A percentile compares a stretch with the other conserved stretches of the same genome.
These are phyloP conservation scores for Therioaphis trifolii DNA, from an alignment of 2,888 invertebrate species.

Conservation along the genomic window DNA sequence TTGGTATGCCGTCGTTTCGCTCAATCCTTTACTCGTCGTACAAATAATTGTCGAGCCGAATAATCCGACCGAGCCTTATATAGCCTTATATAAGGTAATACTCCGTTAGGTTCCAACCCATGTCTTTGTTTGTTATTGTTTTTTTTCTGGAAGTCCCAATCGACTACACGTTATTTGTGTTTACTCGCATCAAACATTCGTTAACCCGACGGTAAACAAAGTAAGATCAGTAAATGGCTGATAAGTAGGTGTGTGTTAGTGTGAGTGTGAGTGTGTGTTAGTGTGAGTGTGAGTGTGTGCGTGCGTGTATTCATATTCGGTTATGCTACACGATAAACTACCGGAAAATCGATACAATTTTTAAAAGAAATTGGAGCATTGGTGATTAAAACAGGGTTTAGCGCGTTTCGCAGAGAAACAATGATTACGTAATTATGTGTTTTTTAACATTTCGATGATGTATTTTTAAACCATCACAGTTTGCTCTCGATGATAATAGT, in stretches of 20 bases:
- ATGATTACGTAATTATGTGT: background rate
- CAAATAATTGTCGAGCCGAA: background rate
- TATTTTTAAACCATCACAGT: background rate
- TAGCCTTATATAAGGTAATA: too few relatives aligned
- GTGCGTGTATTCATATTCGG: slow-evolving; percentile 18
- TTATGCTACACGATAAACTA: background rate
- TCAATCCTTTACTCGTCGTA: background rate
- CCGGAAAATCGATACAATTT: background rate
- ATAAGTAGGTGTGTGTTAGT: background rate
- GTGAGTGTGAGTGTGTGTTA: too few relatives aligned
- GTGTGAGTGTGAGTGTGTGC: too few relatives aligned
- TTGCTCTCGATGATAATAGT: background rate
- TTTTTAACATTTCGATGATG: too few relatives aligned
- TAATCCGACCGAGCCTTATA: background rate
- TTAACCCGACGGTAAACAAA: background rate
- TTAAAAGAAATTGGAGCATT: background rate
- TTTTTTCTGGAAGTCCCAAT: background rate
- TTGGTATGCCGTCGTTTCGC: background rate
- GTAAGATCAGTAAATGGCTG: slow-evolving; percentile 7
- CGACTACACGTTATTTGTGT: too few relatives aligned
- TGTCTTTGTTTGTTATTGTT: background rate
- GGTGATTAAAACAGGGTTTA: background rate
- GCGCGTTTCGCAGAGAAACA: background rate
- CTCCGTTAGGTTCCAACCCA: background rate
- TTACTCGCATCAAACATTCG: too few relatives aligned